These are phyloP conservation scores for Nesidiocoris tenuis DNA, from an alignment of 2,888 invertebrate species.

Conservation along the genomic window DNA sequence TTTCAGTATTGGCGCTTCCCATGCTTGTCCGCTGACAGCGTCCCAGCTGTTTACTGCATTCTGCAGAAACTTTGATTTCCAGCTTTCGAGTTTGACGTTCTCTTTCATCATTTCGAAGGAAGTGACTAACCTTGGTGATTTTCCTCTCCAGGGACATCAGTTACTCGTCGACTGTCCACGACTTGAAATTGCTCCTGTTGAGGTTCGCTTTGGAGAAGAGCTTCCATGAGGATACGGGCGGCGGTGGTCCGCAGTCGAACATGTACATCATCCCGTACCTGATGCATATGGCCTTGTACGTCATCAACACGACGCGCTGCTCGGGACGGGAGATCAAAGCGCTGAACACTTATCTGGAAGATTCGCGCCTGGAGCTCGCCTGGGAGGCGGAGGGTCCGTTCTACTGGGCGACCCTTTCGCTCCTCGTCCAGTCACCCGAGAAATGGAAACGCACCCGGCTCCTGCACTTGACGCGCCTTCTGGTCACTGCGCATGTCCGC, in stretches of 20 bases:
- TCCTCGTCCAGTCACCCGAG: conserved; percentile 73
- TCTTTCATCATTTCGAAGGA: too few relatives aligned
- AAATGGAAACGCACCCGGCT: conserved; percentile 74
- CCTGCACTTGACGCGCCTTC: conserved; percentile 71
- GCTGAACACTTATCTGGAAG: conserved; percentile 70
- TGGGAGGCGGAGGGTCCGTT: conserved; percentile 90
- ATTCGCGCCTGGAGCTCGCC: conserved; percentile 66
- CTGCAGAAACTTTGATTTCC: too few relatives aligned
- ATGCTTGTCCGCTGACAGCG: too few relatives aligned
- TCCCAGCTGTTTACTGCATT: too few relatives aligned
- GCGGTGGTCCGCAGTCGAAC: conserved; percentile 89
- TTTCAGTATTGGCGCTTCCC: too few relatives aligned
- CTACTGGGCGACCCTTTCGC: conserved; percentile 80
- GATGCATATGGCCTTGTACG: conserved; percentile 90
- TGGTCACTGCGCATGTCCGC: conserved; percentile 77
- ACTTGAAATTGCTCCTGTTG: conserved; percentile 82
- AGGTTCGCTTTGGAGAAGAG: conserved; percentile 91
- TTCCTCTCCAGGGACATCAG: conserved; percentile 66
- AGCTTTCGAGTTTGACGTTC: not conserved
- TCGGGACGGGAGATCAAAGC: conserved; percentile 76
- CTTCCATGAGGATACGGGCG: conserved; percentile 97
- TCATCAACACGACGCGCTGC: conserved; percentile 81
- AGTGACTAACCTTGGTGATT: too few relatives aligned
- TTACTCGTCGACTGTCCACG: conserved; percentile 82
- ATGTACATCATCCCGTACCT: conserved; percentile 95